Percentiles rank a stretch among this genome's conserved stretches.
These are phyloP conservation scores for Eptatretus atami DNA, from an alignment of 2,797 vertebrate species.

Conservation along the genomic window DNA sequence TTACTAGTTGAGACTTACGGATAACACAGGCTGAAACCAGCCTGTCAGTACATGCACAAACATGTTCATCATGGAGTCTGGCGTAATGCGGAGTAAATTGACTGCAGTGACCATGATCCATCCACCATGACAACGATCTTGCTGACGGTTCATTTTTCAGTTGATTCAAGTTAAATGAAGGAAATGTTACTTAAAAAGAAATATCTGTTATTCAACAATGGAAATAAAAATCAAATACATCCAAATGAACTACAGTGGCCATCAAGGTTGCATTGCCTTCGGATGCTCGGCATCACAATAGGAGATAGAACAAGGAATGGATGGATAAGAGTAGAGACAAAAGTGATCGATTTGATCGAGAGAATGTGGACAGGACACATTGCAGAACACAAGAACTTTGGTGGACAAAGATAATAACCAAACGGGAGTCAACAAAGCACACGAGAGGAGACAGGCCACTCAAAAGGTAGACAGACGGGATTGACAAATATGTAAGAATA, in stretches of 20 bases:
- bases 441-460: conserved; percentile 10
- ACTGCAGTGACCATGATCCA: too few species aligned
- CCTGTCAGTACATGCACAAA: too few species aligned
- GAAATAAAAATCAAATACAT: too few species aligned
- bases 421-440: conserved; percentile 11
- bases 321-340: conserved; percentile 12
- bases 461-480: conserved; percentile 7
- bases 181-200: too few species aligned
- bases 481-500: conserved; percentile 13
- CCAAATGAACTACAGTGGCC: neutral
- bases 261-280: neutral
- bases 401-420: conserved; percentile 9
- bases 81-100: too few species aligned
- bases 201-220: too few species aligned
- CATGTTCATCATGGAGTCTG: too few species aligned
- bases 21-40: too few species aligned
- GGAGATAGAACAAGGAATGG: conserved; percentile 10
- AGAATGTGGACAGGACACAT: neutral
- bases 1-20: too few species aligned
- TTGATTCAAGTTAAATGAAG: too few species aligned
- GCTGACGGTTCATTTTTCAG: too few species aligned
- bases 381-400: conserved; percentile 1
- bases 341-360: conserved; percentile 7
- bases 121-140: too few species aligned
- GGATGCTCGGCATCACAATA: conserved; percentile 7